These are phyloP conservation scores for Proisotoma minuta DNA, from an alignment of 2,888 invertebrate species.

Conservation along the genomic window DNA sequence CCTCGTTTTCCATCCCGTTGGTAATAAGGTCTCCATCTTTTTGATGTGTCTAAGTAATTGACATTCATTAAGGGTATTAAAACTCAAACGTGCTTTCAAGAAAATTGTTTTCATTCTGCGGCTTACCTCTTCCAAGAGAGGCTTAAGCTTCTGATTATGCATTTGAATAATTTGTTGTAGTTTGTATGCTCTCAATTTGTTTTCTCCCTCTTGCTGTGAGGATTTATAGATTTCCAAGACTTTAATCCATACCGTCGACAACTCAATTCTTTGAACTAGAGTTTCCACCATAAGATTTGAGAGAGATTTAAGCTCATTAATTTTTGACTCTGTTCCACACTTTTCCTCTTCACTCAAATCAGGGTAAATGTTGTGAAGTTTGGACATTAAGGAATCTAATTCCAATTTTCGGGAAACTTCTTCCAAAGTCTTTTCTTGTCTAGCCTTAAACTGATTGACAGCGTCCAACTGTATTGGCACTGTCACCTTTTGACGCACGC, in stretches of 20 bases:
- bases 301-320: constrained; percentile 31
- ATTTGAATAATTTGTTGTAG: not conserved
- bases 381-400: constrained; percentile 22
- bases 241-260: constrained; percentile 29
- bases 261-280: constrained; percentile 24
- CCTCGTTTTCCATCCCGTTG: constrained; percentile 28
- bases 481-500: constrained; percentile 17
- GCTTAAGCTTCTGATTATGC: not conserved
- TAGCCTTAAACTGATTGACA: constrained; percentile 17
- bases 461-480: constrained; percentile 18
- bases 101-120: not conserved
- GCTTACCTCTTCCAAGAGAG: not conserved
- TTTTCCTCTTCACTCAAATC: constrained; percentile 37
- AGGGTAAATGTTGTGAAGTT: constrained; percentile 32
- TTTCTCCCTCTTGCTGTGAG: not conserved
- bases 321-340: constrained; percentile 32
- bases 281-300: constrained; percentile 32
- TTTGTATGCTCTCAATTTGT: not conserved
- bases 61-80: too few relatives aligned
- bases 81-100: too few relatives aligned
- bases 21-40: constrained; percentile 37
- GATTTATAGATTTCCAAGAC: constrained; percentile 24
- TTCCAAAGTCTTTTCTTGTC: constrained; percentile 24
- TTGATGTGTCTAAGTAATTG: constrained; percentile 29
- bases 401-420: constrained; percentile 21